Evolutionary conservation across 2,888 invertebrate genomes (phyloP).

Genomic region (Polydrusus pterygomalis): DNA sequence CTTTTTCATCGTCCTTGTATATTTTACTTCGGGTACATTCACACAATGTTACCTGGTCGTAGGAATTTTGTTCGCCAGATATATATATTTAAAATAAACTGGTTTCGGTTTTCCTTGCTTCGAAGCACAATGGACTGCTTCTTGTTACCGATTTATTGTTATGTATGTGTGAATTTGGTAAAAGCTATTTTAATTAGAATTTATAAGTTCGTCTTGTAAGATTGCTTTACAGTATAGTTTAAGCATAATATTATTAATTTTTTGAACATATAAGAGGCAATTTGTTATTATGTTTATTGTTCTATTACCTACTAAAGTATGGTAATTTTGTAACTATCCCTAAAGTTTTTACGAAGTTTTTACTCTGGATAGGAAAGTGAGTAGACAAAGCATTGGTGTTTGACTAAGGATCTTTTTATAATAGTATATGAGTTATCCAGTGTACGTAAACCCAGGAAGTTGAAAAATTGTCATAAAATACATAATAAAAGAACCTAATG

Average conservation of each 20-base stretch:
- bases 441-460: too few species aligned
- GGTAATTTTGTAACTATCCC: too few species aligned
- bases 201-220: background rate
- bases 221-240: background rate
- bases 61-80: constrained; percentile 13
- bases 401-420: too few species aligned
- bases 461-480: too few species aligned
- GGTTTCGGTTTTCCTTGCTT: constrained; percentile 19
- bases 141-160: constrained; percentile 1
- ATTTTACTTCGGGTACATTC: constrained; percentile 8
- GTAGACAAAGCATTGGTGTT: too few species aligned
- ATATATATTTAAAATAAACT: constrained; percentile 16
- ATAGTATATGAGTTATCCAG: too few species aligned
- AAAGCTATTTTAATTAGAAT: constrained; percentile 4
- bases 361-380: too few species aligned
- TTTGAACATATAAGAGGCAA: background rate
- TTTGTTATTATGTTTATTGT: too few species aligned
- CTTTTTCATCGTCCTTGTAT: constrained; percentile 16
- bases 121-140: constrained; percentile 5
- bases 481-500: too few species aligned
- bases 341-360: too few species aligned
- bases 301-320: too few species aligned
- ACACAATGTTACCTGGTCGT: constrained; percentile 22
- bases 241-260: too few species aligned
- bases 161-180: constrained; percentile 14